A percentile compares a stretch with the other conserved stretches of the same genome.
phyloP scores from a whole-genome alignment of 35 echinoderm and acorn worm species.

The Ophioderma brevispina region DNA sequence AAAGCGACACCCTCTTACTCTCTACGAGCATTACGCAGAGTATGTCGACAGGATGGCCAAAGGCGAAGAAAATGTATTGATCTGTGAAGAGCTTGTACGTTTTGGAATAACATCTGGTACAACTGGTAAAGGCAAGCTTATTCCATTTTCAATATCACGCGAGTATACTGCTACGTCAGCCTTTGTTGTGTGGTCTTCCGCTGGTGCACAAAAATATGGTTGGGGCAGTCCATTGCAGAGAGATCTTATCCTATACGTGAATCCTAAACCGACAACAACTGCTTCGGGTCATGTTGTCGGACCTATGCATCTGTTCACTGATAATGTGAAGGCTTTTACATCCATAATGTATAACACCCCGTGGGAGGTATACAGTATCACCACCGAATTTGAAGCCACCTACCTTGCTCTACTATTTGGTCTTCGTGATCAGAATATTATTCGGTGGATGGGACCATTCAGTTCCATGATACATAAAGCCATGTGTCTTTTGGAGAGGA shows the following conservation, averaged over 20 bases:
- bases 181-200: neutral
- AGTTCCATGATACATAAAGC: conserved; percentile 22
- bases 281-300: conserved; percentile 12
- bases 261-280: conserved; percentile 6
- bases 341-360: neutral
- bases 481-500: conserved; percentile 37
- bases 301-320: neutral
- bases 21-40: conserved; percentile 64
- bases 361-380: conserved; percentile 37
- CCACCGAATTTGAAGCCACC: conserved; percentile 37
- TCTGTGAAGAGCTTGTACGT: conserved; percentile 13
- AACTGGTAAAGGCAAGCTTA: conserved; percentile 57
- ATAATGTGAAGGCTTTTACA: neutral
- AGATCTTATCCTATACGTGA: conserved; percentile 18
- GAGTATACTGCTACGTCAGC: neutral
- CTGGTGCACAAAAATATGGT: neutral
- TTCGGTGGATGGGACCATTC: neutral
- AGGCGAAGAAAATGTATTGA: conserved; percentile 71
- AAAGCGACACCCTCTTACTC: conserved; percentile 60
- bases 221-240: conserved; percentile 16
- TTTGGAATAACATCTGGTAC: conserved; percentile 72
- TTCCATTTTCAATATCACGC: conserved; percentile 11
- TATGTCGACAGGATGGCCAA: conserved; percentile 57
- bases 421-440: conserved; percentile 43
- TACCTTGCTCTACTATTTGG: conserved; percentile 78